Evolutionary conservation across 1,140 invertebrate species (phyloP), one percentile per base, ranked within the genome.

Genomic region (Streblospio benedicti): DNA sequence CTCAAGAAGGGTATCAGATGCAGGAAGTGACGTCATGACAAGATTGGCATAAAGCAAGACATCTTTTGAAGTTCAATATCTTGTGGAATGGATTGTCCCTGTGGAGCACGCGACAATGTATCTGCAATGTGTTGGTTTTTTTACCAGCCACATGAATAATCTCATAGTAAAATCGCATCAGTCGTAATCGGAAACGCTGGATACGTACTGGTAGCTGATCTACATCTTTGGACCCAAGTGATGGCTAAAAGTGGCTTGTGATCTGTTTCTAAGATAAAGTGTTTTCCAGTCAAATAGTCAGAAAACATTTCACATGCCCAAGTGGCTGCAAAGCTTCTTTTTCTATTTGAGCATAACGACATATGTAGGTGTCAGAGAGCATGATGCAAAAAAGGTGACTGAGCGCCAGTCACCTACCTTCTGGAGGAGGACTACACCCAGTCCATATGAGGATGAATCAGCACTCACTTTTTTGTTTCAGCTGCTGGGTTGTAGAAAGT

Each of bases 321-420:
- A 4, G 81, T 67, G 33, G 81, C 77, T 2, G 79, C 2, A 81
- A 66, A 4, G 76, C 68, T 65, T 83, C 79, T 59, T 76, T 74
- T 54, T 82, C 78, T 1, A 81, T 74, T 63, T 81, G 75, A 32
- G 33, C 31, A 18, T 16, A 32, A 51, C 31, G n/a, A 6, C 14
- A 3, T 55, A 20, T 41, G 51, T 18, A 16, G 16, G 28, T 5
- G 72, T 77, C 16, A 81, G 60, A 6, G 74, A 27, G 20, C 16
- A 57, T 38, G 31, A 49, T 4, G 76, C 76, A 61, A 71, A n/a
- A n/a, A 81, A 14, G 75, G 71, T 71, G 2, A 82, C 68, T 1
- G 73, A 73, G 64, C 66, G 67, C 30, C 33, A 31, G 6, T 16
- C 18, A 30, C 16, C 1, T 28, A 9, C n/a, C 47, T 79, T 67